These are phyloP conservation scores for Tetragnatha montana DNA, from an alignment of 2,888 invertebrate species.

Conservation along the genomic window DNA sequence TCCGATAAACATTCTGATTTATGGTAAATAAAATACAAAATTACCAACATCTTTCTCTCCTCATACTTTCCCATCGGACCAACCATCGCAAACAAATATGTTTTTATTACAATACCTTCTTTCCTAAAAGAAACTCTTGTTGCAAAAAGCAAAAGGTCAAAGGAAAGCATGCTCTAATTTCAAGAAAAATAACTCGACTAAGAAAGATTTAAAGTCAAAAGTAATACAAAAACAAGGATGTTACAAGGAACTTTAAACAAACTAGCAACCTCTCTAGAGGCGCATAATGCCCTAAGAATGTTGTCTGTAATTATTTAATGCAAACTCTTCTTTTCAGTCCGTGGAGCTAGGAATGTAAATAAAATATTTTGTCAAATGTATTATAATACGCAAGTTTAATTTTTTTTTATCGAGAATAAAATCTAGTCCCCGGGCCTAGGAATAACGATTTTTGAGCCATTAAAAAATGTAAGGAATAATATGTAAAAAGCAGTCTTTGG, in stretches of 20 bases:
- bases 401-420: neutral
- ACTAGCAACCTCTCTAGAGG: neutral
- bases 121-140: neutral
- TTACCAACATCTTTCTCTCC: too few species aligned
- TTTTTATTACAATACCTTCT: too few species aligned
- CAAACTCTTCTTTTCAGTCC: neutral
- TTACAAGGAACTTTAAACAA: neutral
- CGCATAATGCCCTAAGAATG: neutral
- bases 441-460: neutral
- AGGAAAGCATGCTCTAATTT: neutral
- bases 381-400: neutral
- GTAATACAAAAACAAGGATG: neutral
- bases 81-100: too few species aligned
- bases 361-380: neutral
- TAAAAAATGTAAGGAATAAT: neutral
- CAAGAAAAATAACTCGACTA: neutral
- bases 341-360: neutral
- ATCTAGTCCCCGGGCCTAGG: neutral
- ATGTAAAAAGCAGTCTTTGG: neutral
- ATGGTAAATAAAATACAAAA: too few species aligned
- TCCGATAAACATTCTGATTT: too few species aligned
- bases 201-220: neutral
- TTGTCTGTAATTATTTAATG: neutral
- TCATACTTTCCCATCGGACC: too few species aligned
- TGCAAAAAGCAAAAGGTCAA: neutral